Percentiles rank a stretch among this genome's conserved stretches.
Conservation (phyloP, 2,113 vertebrate species). For the Motacilla alba region DNA sequence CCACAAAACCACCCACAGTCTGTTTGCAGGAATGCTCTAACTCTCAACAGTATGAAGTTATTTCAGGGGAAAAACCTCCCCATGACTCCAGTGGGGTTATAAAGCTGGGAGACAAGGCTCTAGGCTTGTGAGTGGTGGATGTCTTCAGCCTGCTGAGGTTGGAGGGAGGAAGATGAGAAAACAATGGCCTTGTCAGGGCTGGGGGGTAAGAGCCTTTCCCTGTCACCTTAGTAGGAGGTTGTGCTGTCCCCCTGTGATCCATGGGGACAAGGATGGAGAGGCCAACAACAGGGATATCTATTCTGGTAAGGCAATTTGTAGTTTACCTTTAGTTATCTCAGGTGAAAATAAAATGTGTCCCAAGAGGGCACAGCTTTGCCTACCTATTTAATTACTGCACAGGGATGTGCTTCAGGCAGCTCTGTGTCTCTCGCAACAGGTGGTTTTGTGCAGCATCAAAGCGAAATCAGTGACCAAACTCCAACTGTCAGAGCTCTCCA, state of each 20-base stretch:
- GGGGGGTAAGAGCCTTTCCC: background rate
- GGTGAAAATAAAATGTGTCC: background rate
- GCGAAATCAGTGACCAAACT: background rate
- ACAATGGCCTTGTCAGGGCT: background rate
- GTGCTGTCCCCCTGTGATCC: background rate
- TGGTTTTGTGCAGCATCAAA: background rate
- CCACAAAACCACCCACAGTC: background rate
- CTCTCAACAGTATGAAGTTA: accelerated
- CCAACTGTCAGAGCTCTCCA: background rate
- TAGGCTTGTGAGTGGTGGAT: background rate
- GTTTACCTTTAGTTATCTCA: background rate
- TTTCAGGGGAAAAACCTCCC: background rate
- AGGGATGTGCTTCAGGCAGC: background rate
- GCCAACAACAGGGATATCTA: background rate
- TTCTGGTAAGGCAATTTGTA: background rate
- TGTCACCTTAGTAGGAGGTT: background rate
- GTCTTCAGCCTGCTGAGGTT: background rate
- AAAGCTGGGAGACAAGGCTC: background rate
- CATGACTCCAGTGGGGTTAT: accelerated
- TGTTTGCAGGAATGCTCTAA: background rate
- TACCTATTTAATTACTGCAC: background rate
- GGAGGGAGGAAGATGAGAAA: background rate
- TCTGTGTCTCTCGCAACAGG: background rate
- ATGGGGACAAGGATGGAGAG: background rate
- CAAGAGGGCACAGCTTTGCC: background rate